phyloP scores from a whole-genome alignment of 23 tunicate genomes.

The Clavelina lepadiformis region DNA sequence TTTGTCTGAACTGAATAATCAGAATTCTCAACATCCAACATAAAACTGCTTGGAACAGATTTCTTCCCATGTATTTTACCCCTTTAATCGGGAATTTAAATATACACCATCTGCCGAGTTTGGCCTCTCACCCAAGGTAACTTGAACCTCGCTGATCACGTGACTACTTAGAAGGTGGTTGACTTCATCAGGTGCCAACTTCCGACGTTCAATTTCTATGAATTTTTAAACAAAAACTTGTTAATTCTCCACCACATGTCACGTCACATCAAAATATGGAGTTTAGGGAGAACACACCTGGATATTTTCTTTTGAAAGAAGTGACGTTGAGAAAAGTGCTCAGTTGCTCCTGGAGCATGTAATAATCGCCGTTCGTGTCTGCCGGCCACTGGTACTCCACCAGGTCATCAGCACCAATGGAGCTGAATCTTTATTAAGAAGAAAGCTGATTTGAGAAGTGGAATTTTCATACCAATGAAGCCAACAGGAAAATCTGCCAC shows the following conservation, averaged over 20 bases:
- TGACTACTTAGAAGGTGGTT: slow-evolving; percentile 54
- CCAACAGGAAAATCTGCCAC: no score
- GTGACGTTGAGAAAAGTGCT: slow-evolving; percentile 69
- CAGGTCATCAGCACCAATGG: slow-evolving; percentile 54
- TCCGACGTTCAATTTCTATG: slow-evolving; percentile 53
- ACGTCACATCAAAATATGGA: not conserved
- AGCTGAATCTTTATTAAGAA: slow-evolving; percentile 46
- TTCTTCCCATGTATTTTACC: no score
- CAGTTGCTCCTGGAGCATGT: slow-evolving; percentile 90
- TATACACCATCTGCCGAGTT: no score
- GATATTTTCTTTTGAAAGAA: slow-evolving; percentile 95
- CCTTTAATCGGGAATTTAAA: no score
- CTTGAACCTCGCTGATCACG: slow-evolving; percentile 75
- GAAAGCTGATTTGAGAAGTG: no score
- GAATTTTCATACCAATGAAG: no score
- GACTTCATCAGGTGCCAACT: slow-evolving; percentile 72
- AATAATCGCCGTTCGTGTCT: slow-evolving; percentile 63
- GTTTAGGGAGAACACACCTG: slow-evolving; percentile 19
- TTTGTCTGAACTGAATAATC: no score
- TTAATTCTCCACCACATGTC: not conserved
- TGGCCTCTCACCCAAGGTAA: slow-evolving; percentile 53
- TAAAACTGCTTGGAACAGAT: no score
- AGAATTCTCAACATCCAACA: no score
- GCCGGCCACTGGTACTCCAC: slow-evolving; percentile 93
- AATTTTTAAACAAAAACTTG: not conserved